Percentiles rank a stretch among this genome's conserved stretches.
These are phyloP conservation scores for Periphyllus acericola DNA, from an alignment of 2,888 invertebrate genomes.

Conservation along the genomic window DNA sequence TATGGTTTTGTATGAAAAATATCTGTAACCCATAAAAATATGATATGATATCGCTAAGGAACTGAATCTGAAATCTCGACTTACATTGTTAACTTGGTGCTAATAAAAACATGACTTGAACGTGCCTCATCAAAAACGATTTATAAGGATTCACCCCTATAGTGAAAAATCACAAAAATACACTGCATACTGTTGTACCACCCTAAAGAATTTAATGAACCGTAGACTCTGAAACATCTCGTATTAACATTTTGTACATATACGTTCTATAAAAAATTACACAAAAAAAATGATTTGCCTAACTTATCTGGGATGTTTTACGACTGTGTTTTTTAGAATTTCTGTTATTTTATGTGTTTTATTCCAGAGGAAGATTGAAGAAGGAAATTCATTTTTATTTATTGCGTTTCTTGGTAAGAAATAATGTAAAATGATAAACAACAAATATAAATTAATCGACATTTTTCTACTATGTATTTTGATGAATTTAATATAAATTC, in stretches of 20 bases:
- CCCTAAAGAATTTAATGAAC: constrained; percentile 46
- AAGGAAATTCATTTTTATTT: background rate
- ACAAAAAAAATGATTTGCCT: background rate
- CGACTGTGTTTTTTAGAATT: background rate
- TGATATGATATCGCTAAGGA: constrained; percentile 37
- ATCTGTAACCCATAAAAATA: constrained; percentile 32
- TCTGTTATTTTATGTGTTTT: background rate
- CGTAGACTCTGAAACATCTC: constrained; percentile 37
- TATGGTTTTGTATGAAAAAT: constrained; percentile 40
- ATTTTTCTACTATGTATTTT: too few species aligned
- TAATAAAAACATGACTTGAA: constrained; percentile 40
- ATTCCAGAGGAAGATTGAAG: background rate
- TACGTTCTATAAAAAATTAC: background rate
- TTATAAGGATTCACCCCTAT: constrained; percentile 48
- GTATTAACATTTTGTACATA: constrained; percentile 14
- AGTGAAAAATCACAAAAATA: constrained; percentile 40
- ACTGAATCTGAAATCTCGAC: constrained; percentile 53
- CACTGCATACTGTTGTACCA: background rate
- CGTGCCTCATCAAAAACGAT: constrained; percentile 48
- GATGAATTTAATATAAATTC: too few species aligned
- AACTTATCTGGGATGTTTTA: background rate
- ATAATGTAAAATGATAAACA: background rate
- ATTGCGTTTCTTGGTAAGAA: background rate
- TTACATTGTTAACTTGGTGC: constrained; percentile 43
- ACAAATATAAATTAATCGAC: too few species aligned